These are phyloP conservation scores for Amphipyra tragopoginis DNA, from an alignment of 2,888 invertebrate species.

Conservation along the genomic window DNA sequence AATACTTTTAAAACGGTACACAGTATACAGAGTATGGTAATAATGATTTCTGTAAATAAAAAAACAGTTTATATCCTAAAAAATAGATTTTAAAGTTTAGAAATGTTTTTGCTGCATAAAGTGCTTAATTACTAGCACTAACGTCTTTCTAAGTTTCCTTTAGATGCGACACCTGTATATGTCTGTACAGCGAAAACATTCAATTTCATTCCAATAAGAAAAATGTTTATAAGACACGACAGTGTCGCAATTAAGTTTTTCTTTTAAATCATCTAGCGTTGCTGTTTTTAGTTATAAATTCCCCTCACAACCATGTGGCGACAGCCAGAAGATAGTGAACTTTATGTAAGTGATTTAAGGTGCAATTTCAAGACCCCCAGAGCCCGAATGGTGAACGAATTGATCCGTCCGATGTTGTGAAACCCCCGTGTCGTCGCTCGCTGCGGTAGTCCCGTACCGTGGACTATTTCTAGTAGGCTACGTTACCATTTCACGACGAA, in stretches of 20 bases:
- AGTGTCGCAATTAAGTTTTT: conserved; percentile 36
- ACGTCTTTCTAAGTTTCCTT: conserved; percentile 35
- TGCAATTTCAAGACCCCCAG: conserved; percentile 62
- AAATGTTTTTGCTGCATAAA: conserved; percentile 49
- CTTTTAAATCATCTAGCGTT: conserved; percentile 34
- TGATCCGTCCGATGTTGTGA: conserved; percentile 86
- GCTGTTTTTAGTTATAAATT: conserved; percentile 42
- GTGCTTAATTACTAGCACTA: conserved; percentile 38
- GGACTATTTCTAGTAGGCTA: conserved; percentile 44
- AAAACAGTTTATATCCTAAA: conserved; percentile 25
- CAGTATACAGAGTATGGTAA: conserved; percentile 38
- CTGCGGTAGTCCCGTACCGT: conserved; percentile 67
- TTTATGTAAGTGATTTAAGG: conserved; percentile 49
- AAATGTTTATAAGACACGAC: conserved; percentile 18
- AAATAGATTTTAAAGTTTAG: conserved; percentile 23
- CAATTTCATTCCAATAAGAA: conserved; percentile 24
- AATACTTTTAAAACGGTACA: conserved; percentile 25
- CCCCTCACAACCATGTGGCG: conserved; percentile 36
- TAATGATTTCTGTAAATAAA: conserved; percentile 52
- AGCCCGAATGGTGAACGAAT: conserved; percentile 78
- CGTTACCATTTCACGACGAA: conserved; percentile 35
- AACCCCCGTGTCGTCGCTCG: conserved; percentile 76
- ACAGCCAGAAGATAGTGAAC: conserved; percentile 34
- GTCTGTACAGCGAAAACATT: conserved; percentile 35
- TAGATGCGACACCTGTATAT: conserved; percentile 33